phyloP scores from a whole-genome alignment of 2,888 invertebrate species.

The Volucella bombylans region DNA sequence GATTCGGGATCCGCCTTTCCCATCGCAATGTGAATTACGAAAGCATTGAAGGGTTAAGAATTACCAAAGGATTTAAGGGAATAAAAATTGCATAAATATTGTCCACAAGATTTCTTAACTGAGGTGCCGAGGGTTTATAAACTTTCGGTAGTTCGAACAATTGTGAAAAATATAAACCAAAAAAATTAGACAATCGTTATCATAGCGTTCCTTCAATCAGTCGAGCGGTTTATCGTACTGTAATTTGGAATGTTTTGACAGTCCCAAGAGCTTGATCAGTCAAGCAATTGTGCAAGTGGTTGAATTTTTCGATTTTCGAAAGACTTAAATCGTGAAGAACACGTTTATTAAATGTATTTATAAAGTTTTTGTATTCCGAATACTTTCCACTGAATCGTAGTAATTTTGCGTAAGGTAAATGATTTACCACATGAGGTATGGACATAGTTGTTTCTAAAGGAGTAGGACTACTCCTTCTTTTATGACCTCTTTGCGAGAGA shows the following conservation, averaged over 20 bases:
- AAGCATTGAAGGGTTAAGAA: neutral
- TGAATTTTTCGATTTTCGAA: slow-evolving; percentile 37
- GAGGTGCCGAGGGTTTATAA: neutral
- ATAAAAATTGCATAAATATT: slow-evolving; percentile 16
- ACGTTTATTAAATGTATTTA: slow-evolving; percentile 39
- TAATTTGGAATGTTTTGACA: slow-evolving; percentile 27
- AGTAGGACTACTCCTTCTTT: neutral
- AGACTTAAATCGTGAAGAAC: slow-evolving; percentile 25
- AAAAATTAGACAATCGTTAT: neutral
- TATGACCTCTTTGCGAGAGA: neutral
- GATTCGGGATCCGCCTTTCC: slow-evolving; percentile 4
- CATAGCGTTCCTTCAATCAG: slow-evolving; percentile 11
- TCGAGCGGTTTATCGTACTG: slow-evolving; percentile 7
- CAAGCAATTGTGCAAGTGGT: slow-evolving; percentile 26
- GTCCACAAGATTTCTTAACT: neutral
- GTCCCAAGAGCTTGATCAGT: slow-evolving; percentile 9
- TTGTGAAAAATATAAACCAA: slow-evolving; percentile 5
- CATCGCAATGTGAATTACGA: slow-evolving; percentile 4
- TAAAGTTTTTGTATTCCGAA: slow-evolving; percentile 42
- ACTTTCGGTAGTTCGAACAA: slow-evolving; percentile 2
- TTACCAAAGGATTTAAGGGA: slow-evolving; percentile 11
- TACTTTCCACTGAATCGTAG: slow-evolving; percentile 32
- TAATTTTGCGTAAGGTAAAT: neutral
- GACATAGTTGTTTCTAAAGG: too few species aligned
- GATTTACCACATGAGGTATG: too few species aligned